Evolutionary conservation across 1,140 invertebrate species (phyloP).

Genomic region (Psix sp.): DNA sequence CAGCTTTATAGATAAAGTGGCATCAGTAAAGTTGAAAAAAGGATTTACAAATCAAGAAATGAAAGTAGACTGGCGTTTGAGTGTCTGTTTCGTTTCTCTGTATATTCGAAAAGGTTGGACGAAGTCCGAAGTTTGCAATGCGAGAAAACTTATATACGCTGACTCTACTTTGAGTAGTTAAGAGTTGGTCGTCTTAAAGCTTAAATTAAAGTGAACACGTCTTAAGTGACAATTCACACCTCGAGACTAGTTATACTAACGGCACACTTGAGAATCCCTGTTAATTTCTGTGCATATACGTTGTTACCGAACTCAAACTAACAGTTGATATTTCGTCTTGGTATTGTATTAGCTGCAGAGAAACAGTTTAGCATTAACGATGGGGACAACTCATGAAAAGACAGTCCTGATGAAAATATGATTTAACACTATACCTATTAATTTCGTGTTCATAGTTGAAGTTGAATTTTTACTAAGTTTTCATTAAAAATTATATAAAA

Average conservation of each 20-base stretch:
- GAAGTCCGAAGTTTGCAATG: constrained; percentile 44
- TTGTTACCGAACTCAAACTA: constrained; percentile 48
- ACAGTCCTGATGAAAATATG: constrained; percentile 31
- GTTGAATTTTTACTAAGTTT: too few species aligned
- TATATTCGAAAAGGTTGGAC: constrained; percentile 40
- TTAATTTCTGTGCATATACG: constrained; percentile 43
- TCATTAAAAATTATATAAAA: too few species aligned
- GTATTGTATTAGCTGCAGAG: constrained; percentile 32
- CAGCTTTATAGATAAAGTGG: too few species aligned
- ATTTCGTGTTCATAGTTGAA: too few species aligned
- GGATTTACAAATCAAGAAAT: constrained; percentile 11
- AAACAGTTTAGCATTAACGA: constrained; percentile 28
- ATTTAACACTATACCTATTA: too few species aligned
- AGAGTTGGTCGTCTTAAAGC: constrained; percentile 61
- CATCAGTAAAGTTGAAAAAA: too few species aligned
- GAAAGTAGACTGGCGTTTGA: constrained; percentile 3
- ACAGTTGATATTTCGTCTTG: constrained; percentile 44
- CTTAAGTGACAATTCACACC: constrained; percentile 61
- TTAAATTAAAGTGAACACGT: constrained; percentile 63
- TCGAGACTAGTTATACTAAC: constrained; percentile 50
- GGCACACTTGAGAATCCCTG: constrained; percentile 43
- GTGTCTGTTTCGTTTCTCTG: constrained; percentile 11
- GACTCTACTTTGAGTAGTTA: constrained; percentile 53
- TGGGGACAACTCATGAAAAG: constrained; percentile 18
- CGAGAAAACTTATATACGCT: constrained; percentile 56